These are phyloP conservation scores for Epirrhoe alternata DNA, from an alignment of 2,888 invertebrate species.

Conservation along the genomic window DNA sequence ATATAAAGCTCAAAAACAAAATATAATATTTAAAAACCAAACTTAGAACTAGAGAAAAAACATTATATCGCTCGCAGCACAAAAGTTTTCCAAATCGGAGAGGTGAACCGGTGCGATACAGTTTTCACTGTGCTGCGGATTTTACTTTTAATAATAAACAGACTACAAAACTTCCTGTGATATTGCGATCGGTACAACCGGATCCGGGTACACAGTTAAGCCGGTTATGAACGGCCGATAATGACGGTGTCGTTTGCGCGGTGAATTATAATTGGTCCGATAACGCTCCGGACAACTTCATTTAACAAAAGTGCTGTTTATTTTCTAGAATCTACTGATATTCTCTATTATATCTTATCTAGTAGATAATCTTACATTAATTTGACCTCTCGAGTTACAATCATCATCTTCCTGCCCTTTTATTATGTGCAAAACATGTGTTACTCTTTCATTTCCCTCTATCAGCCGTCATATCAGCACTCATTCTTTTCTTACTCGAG, in stretches of 20 bases:
- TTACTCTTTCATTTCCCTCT: too few species aligned
- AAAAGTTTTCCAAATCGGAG: too few species aligned
- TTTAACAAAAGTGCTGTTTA: slow-evolving; percentile 24
- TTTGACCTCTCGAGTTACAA: background rate
- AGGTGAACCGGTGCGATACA: too few species aligned
- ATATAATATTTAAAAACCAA: too few species aligned
- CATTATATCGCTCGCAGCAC: too few species aligned
- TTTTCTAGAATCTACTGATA: slow-evolving; percentile 9
- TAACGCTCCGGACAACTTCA: slow-evolving; percentile 47
- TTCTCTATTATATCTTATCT: background rate
- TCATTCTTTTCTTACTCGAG: too few species aligned
- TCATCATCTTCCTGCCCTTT: too few species aligned
- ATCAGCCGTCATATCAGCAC: too few species aligned
- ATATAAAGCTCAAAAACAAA: too few species aligned
- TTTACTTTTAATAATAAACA: background rate
- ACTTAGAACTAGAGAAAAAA: too few species aligned
- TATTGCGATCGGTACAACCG: slow-evolving; percentile 54
- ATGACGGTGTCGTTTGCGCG: slow-evolving; percentile 79
- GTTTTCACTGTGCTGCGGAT: background rate
- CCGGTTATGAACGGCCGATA: slow-evolving; percentile 77
- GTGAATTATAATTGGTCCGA: slow-evolving; percentile 80
- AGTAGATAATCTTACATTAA: background rate
- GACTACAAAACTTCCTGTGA: background rate
- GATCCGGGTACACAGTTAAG: slow-evolving; percentile 71
- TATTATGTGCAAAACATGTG: too few species aligned